These are phyloP conservation scores for Caradrina clavipalpis DNA, from an alignment of 2,888 invertebrate genomes.

Conservation along the genomic window DNA sequence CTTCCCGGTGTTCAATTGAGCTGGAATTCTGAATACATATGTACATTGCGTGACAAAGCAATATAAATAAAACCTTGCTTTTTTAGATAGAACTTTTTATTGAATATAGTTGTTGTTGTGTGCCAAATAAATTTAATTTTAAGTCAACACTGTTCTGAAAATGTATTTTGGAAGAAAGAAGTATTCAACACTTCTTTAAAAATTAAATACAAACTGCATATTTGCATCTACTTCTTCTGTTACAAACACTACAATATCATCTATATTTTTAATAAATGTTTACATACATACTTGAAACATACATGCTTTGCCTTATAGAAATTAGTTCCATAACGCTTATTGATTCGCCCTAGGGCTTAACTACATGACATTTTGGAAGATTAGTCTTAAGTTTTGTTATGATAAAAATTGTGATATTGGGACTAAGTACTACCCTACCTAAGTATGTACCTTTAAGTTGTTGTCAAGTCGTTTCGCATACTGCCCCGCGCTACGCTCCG, in stretches of 20 bases:
- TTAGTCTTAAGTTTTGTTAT: conserved; percentile 29
- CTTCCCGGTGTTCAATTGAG: too few relatives aligned
- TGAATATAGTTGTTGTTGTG: not conserved
- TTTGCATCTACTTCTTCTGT: not conserved
- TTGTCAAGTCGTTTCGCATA: too few relatives aligned
- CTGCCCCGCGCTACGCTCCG: too few relatives aligned
- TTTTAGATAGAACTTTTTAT: too few relatives aligned
- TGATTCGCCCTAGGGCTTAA: conserved; percentile 1
- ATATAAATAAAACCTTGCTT: too few relatives aligned
- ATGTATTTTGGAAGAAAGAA: conserved; percentile 1
- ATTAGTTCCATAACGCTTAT: not conserved
- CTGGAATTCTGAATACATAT: too few relatives aligned
- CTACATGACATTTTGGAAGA: conserved; percentile 17
- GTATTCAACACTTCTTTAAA: not conserved
- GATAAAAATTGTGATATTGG: conserved; percentile 31
- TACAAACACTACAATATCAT: not conserved
- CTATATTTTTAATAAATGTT: not conserved
- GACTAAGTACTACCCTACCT: not conserved
- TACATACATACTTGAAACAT: too few relatives aligned
- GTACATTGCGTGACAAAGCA: too few relatives aligned
- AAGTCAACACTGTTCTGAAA: conserved; percentile 16
- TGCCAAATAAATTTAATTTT: conserved; percentile 16
- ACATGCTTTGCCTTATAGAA: too few relatives aligned
- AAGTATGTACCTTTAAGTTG: not conserved
- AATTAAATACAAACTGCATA: not conserved